Base-by-base conservation (phyloP, 2,797 vertebrate species). In the Takifugu ocellatus region DNA sequence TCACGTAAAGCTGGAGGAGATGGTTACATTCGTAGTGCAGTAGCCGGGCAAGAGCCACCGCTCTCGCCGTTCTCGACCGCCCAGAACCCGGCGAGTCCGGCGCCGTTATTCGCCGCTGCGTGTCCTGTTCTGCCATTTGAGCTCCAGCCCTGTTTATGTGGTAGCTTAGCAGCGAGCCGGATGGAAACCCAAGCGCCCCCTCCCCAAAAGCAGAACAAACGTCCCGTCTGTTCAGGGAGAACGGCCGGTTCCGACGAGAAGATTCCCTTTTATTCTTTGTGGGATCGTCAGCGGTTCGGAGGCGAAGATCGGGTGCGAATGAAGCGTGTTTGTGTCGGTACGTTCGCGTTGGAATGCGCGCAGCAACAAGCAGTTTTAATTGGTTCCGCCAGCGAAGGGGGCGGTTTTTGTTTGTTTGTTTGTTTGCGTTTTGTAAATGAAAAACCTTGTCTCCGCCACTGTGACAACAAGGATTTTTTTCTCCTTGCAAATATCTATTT, bases 1-100 rank as follows among this genome's bases (percentile, higher is more conserved):
- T 92, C 81, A 92, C 91, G 56, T 89, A 92, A 24, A 91, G 67
- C 76, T 87, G 77, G 47, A 92, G 84, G 44, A 92, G 78, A 12
- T 36, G 56, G 1, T 51, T 61, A 31, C 89, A 89, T 54, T 92
- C 91, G 11, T 67, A 51, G 68, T 86, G 89, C 56, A 92, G 59
- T 0, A 91, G 67, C 45, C 86, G 87, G 10, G 90, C 90, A 1
- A 92, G 74, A n/a, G 67, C 64, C 53, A 83, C 88, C 24, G 89
- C 89, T 70, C 75, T 76, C 31, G 45, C 81, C 7, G 88, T 84
- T 31, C 51, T 65, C 3, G 82, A 67, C 31, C 52, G 55, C 17
- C 59, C 79, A 2, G 70, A 26, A 52, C 26, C 78, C 66, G 83
- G 74, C 57, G 60, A 15, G 61, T 70, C 78, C 39, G 44, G 44